Base-by-base conservation (phyloP, 1,140 invertebrate species). In the Zaprionus tsacasi region DNA sequence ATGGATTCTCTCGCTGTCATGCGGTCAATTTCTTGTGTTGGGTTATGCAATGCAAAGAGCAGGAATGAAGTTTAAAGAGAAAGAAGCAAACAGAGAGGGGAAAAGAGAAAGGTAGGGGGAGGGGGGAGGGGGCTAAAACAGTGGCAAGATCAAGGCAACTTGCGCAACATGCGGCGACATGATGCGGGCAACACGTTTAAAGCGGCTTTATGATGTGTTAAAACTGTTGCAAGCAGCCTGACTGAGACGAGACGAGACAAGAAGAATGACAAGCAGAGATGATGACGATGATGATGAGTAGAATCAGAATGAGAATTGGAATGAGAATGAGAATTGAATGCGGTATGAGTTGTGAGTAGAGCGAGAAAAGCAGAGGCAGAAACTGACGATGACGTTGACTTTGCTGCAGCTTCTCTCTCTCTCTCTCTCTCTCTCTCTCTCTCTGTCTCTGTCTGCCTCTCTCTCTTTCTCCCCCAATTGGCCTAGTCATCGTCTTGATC, bases 181-280 rank as follows among this genome's bases (percentile, higher is more conserved):
- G 52, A 55, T 45, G 65, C 65, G 65, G 43, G 25, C 36, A 71
- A 76, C 74, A 73, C 55, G 21, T 76, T 67, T 67, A 76, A 76
- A 76, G 63, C 69, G 63, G 54, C 74, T 71, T 72, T 56, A 67
- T 50, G 63, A 76, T 76, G 74, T 76, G 74, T 76, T 76, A 76
- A 76, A 76, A 73, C 55, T 66, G 70, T 67, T 76, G 70, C 69
- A 56, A 30, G 55, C 38, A 64, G 21, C 21, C 2, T 21, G 21
- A 21, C 21, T 21, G 21, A 1, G 21, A 21, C 21, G 21, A 21
- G 21, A 43, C 45, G 55, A 40, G 21, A 43, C 45, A 50, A 40
- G 75, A 55, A 50, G 68, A 86, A 73, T 82, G 76, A 77, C 71
- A 86, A 82, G 52, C 68, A 27, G 66, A 55, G 48, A 70, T 82